These are phyloP conservation scores for Parauchenoglanis punctatus DNA, from an alignment of 2,797 vertebrate genomes.

Conservation along the genomic window DNA sequence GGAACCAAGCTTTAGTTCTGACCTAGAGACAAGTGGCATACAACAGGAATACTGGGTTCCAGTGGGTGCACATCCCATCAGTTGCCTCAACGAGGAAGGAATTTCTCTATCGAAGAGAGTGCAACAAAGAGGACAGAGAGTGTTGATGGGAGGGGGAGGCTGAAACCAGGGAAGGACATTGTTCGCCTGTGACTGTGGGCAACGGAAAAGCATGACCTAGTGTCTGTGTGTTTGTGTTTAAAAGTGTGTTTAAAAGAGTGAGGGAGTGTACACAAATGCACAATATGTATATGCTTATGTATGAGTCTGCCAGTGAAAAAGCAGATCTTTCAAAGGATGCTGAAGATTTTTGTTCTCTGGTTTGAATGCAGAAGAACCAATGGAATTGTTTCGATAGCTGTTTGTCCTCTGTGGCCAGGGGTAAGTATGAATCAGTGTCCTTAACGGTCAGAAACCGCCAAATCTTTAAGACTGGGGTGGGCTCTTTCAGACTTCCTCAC, in stretches of 20 bases:
- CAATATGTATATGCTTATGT: constrained; percentile 59
- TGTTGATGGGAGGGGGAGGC: constrained; percentile 73
- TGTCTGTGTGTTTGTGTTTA: constrained; percentile 71
- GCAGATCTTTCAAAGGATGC: constrained; percentile 76
- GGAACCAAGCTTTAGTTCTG: constrained; percentile 51
- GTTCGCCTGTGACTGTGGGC: constrained; percentile 82
- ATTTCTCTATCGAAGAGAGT: constrained; percentile 77
- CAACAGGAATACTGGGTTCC: constrained; percentile 70
- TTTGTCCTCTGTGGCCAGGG: constrained; percentile 66
- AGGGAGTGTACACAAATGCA: constrained; percentile 66
- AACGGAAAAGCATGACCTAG: constrained; percentile 78
- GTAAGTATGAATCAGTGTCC: constrained; percentile 73
- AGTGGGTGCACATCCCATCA: constrained; percentile 71
- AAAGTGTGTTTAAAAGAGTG: constrained; percentile 70
- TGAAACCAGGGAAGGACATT: constrained; percentile 77
- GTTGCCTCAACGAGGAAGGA: constrained; percentile 73
- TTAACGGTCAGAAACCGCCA: constrained; percentile 74
- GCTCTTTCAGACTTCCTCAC: constrained; percentile 63
- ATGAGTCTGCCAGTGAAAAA: constrained; percentile 58
- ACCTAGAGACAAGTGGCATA: constrained; percentile 67
- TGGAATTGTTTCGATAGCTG: constrained; percentile 75
- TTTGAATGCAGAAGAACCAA: constrained; percentile 74
- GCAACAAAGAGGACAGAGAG: constrained; percentile 63
- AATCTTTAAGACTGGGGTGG: constrained; percentile 54
- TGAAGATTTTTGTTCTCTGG: constrained; percentile 67